Evolutionary conservation across 2,797 vertebrate genomes (phyloP), one percentile per base, ranked within the genome.

Genomic region (Hypotaenidia philippensis): DNA sequence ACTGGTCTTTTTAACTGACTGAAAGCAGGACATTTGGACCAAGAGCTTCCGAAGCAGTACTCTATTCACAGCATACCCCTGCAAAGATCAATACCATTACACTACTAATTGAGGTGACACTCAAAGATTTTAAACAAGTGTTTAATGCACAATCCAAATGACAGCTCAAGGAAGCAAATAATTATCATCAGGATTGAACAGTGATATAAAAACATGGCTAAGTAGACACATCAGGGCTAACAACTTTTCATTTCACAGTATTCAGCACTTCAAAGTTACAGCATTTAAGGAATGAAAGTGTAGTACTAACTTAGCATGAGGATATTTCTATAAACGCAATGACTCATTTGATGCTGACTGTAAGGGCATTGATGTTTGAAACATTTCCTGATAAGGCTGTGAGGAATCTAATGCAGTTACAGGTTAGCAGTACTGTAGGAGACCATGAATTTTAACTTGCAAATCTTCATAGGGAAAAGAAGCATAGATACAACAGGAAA

Each of bases 161-260:
- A 87, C 81, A 93, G 47, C 53, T 75, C 45, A 87, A 87, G 78
- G 83, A 93, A 90, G 65, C 16, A 89, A 92, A 36, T 40, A 52
- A 47, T 80, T 45, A 74, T 40, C n/a, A 36, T 5, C 82, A 36
- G 10, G 21, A 72, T 4, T 85, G 40, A 90, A 32, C 1, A 83
- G 56, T 3, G 2, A 87, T 49, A 88, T 34, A 85, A 96, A 93
- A 66, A 7, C 64, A 56, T 7, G 1, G 2, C 59, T 80, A 79
- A 53, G 49, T 45, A 77, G 56, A 93, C 85, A 87, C 1, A 5
- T 36, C n/a, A 57, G 7, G 26, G 57, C 82, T 70, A 38, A 25
- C 59, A 57, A 31, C 29, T 52, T 52, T 76, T 31, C 44, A 52
- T 52, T 77, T 91, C 18, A 47, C 25, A 10, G 60, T 83, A 32